These are phyloP conservation scores for Scophthalmus maximus DNA, from an alignment of 2,113 vertebrate species.

Conservation along the genomic window DNA sequence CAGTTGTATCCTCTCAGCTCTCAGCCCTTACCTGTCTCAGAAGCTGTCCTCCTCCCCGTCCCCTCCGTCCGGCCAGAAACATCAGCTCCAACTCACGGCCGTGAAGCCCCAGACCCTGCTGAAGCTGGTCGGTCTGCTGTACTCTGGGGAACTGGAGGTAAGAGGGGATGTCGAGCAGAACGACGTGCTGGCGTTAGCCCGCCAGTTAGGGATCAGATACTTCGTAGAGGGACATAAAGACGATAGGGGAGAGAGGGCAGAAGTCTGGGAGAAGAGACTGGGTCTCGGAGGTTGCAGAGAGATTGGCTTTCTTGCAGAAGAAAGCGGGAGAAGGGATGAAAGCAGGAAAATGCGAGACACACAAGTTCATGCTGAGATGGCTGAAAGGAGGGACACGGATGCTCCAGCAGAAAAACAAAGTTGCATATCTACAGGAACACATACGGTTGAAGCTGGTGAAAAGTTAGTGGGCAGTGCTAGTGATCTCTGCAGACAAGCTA, in stretches of 20 bases:
- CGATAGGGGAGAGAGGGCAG: conserved; percentile 1
- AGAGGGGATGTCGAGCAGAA: conserved; percentile 79
- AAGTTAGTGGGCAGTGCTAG: neutral
- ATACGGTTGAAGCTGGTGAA: conserved; percentile 22
- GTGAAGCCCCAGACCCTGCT: conserved; percentile 84
- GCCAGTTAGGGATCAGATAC: conserved; percentile 81
- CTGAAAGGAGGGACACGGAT: neutral
- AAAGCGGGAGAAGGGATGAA: conserved; percentile 10
- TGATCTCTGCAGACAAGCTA: neutral
- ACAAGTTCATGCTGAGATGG: conserved; percentile 32
- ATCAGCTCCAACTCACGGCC: conserved; percentile 80
- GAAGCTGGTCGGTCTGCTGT: conserved; percentile 88
- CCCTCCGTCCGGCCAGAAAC: conserved; percentile 70
- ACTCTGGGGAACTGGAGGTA: conserved; percentile 86
- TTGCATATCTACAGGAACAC: conserved; percentile 44
- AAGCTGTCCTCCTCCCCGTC: conserved; percentile 72
- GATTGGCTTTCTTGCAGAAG: neutral
- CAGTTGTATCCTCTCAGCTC: conserved; percentile 88
- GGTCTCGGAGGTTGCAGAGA: neutral
- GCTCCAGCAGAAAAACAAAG: conserved; percentile 8
- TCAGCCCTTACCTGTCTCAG: conserved; percentile 88
- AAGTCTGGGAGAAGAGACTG: neutral
- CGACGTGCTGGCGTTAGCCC: conserved; percentile 85
- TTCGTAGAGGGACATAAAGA: conserved; percentile 67
- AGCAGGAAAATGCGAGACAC: conserved; percentile 44